Evolutionary conservation across 1,140 invertebrate genomes (phyloP).

Genomic region (Heterodera schachtii): DNA sequence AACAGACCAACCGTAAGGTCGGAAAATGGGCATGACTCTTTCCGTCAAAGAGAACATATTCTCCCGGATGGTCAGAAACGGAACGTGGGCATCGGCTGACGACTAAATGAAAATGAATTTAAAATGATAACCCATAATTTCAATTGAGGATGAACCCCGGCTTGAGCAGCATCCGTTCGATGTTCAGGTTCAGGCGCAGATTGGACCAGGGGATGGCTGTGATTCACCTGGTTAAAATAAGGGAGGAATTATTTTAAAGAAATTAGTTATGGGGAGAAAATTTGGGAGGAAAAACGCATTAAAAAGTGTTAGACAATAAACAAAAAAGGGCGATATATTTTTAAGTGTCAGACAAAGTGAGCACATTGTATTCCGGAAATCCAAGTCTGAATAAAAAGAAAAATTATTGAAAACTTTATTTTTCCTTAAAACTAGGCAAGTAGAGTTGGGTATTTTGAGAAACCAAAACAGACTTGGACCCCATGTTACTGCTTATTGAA

Average conservation of each 20-base stretch:
- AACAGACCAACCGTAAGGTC: neutral
- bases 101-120: neutral
- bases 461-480: too few species aligned
- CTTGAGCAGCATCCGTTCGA: too few species aligned
- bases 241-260: neutral
- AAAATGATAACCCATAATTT: neutral
- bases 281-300: too few species aligned
- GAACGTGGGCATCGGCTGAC: neutral
- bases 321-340: too few species aligned
- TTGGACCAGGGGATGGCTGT: constrained; percentile 14
- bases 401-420: too few species aligned
- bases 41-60: constrained; percentile 24
- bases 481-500: neutral
- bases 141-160: neutral
- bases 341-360: too few species aligned
- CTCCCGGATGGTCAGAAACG: neutral
- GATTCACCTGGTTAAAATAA: constrained; percentile 16
- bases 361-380: too few species aligned
- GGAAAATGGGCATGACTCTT: constrained; percentile 25
- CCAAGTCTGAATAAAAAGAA: too few species aligned
- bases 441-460: too few species aligned
- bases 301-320: too few species aligned
- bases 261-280: neutral
- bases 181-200: neutral
- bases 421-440: too few species aligned